Evolutionary conservation across 2,888 invertebrate species (phyloP), one percentile per base, ranked within the genome.

Genomic region (Sminthurides aquaticus): DNA sequence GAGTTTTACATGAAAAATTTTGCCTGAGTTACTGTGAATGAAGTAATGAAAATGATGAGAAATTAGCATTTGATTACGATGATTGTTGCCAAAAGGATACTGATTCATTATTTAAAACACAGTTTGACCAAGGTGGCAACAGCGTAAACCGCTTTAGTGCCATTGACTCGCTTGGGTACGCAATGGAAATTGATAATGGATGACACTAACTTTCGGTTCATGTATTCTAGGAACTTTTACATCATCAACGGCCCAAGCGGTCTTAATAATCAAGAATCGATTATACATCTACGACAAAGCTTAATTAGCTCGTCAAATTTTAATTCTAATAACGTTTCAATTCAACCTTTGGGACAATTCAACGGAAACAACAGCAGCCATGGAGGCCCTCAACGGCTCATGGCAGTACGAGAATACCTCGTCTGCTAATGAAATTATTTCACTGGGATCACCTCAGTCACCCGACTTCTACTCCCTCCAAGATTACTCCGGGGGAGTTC

Each of bases 381-480:
- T 73, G 73, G 71, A 73, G 71, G 69, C 73, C 65, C 49, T 57
- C 56, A 62, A 69, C 67, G 73, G 65, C 70, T 71, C 71, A 58
- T 70, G 71, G 73, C 71, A 73, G 70, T 67, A 65, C 70, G 71
- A 71, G 70, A 61, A 68, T 67, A 68, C 69, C 70, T 73, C 73
- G 70, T 70, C 71, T 71, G 70, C 71, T 73, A 59, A 59, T 34
- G 70, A 70, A 49, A 69, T 66, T 68, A 62, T 65, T 64, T 73
- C 71, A 69, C 69, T 70, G 59, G 60, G 62, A 18, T 60, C 70
- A 22, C 64, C 69, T 56, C n/a, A 62, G 22, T 69, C 71, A 43
- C 67, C 69, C 58, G 63, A 64, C 27, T 55, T 69, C 18, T 66
- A 70, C 62, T 60, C 49, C 64, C 27, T 57, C 28, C 8, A 34